These are phyloP conservation scores for Apomyelois bistriatella DNA, from an alignment of 2,888 invertebrate species.

Conservation along the genomic window DNA sequence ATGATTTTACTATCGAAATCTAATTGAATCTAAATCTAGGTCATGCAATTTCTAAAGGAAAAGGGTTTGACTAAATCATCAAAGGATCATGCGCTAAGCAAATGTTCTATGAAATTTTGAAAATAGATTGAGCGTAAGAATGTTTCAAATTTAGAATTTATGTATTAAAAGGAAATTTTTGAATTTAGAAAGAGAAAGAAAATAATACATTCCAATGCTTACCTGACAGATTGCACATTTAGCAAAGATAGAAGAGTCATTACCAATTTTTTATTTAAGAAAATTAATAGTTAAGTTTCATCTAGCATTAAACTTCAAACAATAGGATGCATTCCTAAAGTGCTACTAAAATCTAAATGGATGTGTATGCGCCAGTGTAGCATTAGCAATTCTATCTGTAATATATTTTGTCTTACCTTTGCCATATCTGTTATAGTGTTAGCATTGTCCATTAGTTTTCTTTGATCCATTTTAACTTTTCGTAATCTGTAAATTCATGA, in stretches of 20 bases:
- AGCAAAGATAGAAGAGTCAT: too few species aligned
- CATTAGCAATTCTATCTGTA: conserved; percentile 38
- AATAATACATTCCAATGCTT: background rate
- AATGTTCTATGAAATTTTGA: conserved; percentile 24
- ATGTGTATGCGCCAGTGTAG: conserved; percentile 64
- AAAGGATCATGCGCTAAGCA: conserved; percentile 31
- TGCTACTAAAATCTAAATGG: conserved; percentile 58
- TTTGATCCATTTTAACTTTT: conserved; percentile 99
- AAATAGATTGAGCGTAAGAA: too few species aligned
- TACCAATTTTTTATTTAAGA: too few species aligned
- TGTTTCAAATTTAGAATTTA: conserved; percentile 9
- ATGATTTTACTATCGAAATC: background rate
- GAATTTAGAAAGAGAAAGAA: background rate
- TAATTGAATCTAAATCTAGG: conserved; percentile 6
- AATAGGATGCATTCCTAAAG: conserved; percentile 30
- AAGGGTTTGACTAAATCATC: conserved; percentile 10
- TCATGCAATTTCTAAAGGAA: conserved; percentile 13
- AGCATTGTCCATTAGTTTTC: conserved; percentile 99
- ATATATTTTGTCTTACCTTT: conserved; percentile 86
- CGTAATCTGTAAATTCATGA: conserved; percentile 85
- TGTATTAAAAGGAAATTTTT: background rate
- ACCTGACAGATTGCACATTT: too few species aligned
- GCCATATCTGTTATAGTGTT: conserved; percentile 99
- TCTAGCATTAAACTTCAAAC: conserved; percentile 14
- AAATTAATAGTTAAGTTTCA: background rate